These are phyloP conservation scores for Anser brachyrhynchus DNA, from an alignment of 2,113 vertebrate genomes.

Conservation along the genomic window DNA sequence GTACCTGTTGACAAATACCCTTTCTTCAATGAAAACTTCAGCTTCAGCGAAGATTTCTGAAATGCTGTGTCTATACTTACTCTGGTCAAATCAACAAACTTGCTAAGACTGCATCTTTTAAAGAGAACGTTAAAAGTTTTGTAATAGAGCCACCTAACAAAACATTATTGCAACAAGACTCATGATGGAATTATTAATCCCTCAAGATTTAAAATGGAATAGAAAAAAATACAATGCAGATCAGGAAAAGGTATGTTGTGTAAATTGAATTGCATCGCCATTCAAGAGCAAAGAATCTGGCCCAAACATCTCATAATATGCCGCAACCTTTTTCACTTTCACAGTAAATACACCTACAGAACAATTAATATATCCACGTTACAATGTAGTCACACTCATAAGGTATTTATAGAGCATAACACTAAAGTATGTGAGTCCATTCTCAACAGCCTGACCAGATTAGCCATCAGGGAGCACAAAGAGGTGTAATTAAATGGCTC, in stretches of 20 bases:
- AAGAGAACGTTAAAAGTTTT: neutral
- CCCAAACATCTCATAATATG: neutral
- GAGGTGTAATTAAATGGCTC: slow-evolving; percentile 10
- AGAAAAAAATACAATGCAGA: neutral
- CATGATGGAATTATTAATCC: neutral
- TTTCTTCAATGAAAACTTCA: neutral
- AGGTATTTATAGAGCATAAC: slow-evolving; percentile 27
- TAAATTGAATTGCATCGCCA: neutral
- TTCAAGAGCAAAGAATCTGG: neutral
- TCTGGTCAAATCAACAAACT: neutral
- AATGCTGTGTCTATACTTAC: neutral
- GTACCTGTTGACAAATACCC: neutral
- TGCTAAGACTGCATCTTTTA: neutral
- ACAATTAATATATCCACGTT: neutral
- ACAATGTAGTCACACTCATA: neutral
- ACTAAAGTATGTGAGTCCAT: neutral
- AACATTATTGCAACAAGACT: neutral
- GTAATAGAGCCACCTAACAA: neutral
- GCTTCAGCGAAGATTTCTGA: neutral
- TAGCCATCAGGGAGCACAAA: neutral
- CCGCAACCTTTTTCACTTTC: neutral
- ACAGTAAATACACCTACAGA: neutral
- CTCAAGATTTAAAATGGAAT: neutral
- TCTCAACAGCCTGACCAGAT: neutral
- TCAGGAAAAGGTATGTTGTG: neutral